Percentiles rank a stretch among this genome's conserved stretches.
These are phyloP conservation scores for Adelges cooleyi DNA, from an alignment of 1,140 invertebrate genomes.

Conservation along the genomic window DNA sequence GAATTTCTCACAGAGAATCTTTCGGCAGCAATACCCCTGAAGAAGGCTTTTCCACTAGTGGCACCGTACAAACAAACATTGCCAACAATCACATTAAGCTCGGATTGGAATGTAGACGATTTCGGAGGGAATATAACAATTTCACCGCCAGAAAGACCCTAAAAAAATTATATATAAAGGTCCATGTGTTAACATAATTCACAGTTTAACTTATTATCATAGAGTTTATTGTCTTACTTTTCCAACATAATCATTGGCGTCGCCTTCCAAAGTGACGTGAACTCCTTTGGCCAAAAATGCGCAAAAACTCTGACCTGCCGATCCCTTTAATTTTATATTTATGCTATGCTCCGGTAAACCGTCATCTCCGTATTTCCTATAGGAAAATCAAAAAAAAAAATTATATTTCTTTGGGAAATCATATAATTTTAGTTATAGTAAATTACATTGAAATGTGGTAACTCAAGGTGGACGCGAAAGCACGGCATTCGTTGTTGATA, in stretches of 20 bases:
- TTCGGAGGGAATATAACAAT: conserved; percentile 90
- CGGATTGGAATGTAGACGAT: conserved; percentile 63
- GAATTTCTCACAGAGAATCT: conserved; percentile 97
- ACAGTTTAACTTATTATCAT: too few relatives aligned
- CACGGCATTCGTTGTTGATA: conserved; percentile 83
- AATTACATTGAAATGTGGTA: conserved; percentile 85
- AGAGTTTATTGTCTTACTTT: conserved; percentile 44
- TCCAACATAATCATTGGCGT: conserved; percentile 98
- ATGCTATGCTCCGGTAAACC: conserved; percentile 79
- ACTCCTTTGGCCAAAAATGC: conserved; percentile 91
- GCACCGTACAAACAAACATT: conserved; percentile 98
- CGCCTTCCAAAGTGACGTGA: conserved; percentile 83
- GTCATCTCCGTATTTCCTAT: conserved; percentile 72
- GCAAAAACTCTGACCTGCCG: conserved; percentile 98
- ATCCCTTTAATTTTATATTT: conserved; percentile 75
- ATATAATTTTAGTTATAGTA: neutral
- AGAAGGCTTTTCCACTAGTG: conserved; percentile 85
- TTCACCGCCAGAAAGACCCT: conserved; percentile 90
- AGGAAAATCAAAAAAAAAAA: neutral
- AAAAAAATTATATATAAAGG: conserved; percentile 33
- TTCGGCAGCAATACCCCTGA: conserved; percentile 93
- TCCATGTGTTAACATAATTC: too few relatives aligned
- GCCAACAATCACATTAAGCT: conserved; percentile 92
- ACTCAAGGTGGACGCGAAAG: conserved; percentile 86
- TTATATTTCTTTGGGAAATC: neutral